Evolutionary conservation across 2,113 vertebrate genomes (phyloP).

Genomic region (Gorilla gorilla): DNA sequence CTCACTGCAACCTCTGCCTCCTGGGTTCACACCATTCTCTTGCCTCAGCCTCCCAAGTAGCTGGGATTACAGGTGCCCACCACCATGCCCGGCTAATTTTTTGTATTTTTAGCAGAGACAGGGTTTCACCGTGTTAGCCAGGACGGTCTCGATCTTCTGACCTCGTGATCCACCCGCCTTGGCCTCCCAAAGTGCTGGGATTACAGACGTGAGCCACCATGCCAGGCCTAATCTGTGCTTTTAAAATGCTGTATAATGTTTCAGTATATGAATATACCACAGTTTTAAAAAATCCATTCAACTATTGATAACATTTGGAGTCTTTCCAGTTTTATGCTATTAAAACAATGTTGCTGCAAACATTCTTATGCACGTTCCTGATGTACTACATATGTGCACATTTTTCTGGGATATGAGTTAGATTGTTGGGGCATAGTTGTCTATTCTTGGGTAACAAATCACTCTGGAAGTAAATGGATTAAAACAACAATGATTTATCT

Average conservation of each 20-base stretch:
- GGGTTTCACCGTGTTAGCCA: too few relatives aligned
- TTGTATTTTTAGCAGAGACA: too few relatives aligned
- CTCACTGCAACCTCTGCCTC: too few relatives aligned
- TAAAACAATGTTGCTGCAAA: not conserved
- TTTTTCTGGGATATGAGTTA: not conserved
- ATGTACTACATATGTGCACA: not conserved
- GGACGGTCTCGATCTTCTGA: too few relatives aligned
- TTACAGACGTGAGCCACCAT: too few relatives aligned
- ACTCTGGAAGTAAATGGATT: not conserved
- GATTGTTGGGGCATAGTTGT: not conserved
- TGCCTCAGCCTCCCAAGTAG: too few relatives aligned
- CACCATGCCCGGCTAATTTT: too few relatives aligned
- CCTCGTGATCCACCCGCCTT: too few relatives aligned
- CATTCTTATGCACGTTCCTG: not conserved
- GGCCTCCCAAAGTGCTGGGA: too few relatives aligned
- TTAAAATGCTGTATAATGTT: not conserved
- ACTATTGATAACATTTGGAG: not conserved
- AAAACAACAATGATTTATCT: not conserved
- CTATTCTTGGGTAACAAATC: not conserved
- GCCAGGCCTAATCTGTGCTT: too few relatives aligned
- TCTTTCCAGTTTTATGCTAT: not conserved
- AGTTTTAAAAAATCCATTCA: not conserved
- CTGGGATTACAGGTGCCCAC: too few relatives aligned
- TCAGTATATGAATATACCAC: not conserved
- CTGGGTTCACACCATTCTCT: too few relatives aligned